These are phyloP conservation scores for Glaucopsyche alexis DNA, from an alignment of 2,888 invertebrate species.

Conservation along the genomic window DNA sequence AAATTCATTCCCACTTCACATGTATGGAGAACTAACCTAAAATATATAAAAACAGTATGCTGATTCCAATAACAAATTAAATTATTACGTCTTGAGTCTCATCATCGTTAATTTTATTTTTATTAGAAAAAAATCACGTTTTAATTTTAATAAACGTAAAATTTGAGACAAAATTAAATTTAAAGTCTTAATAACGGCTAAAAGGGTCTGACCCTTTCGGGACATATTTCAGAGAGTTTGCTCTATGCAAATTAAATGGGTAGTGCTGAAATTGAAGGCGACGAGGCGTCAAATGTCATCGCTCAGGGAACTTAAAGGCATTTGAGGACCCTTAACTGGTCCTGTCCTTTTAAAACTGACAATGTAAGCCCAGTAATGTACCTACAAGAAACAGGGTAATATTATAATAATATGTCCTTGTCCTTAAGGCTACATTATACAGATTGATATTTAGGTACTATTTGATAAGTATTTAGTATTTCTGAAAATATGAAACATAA, in stretches of 20 bases:
- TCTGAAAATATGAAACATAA: too few relatives aligned
- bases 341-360: background rate
- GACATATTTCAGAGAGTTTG: conserved; percentile 56
- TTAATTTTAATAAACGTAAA: background rate
- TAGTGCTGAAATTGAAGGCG: conserved; percentile 56
- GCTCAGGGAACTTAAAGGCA: conserved; percentile 36
- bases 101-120: background rate
- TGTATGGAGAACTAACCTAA: too few relatives aligned
- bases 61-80: too few relatives aligned
- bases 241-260: conserved; percentile 73
- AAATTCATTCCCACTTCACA: too few relatives aligned
- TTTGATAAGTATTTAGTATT: too few relatives aligned
- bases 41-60: too few relatives aligned
- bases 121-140: background rate
- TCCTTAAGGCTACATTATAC: too few relatives aligned
- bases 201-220: conserved; percentile 49
- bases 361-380: background rate
- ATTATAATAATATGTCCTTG: background rate
- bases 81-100: too few relatives aligned
- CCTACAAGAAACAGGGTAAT: background rate
- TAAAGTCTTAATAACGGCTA: conserved; percentile 33
- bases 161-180: conserved; percentile 24
- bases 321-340: background rate
- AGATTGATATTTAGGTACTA: too few relatives aligned
- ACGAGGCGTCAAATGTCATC: conserved; percentile 41